These are phyloP conservation scores for Apis cerana DNA, from an alignment of 1,140 invertebrate species.

Conservation along the genomic window DNA sequence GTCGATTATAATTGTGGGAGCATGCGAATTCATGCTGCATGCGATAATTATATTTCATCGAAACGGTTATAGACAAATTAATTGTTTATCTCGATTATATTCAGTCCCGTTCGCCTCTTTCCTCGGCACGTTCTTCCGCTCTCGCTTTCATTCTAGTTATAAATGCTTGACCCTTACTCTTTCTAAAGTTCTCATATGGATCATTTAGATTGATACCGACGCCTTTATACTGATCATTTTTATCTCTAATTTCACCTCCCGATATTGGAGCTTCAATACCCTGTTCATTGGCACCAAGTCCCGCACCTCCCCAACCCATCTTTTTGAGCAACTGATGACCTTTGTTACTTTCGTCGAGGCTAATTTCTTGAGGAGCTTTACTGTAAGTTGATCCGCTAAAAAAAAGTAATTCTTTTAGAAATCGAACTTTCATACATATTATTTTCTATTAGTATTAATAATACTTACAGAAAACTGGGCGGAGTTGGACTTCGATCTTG, in stretches of 20 bases:
- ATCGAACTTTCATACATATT: not conserved
- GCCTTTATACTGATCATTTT: constrained; percentile 95
- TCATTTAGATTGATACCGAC: constrained; percentile 95
- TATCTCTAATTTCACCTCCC: constrained; percentile 94
- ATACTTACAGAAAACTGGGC: constrained; percentile 88
- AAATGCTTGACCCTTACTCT: constrained; percentile 97
- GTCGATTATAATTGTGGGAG: constrained; percentile 30
- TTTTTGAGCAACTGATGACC: constrained; percentile 97
- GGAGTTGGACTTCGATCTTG: constrained; percentile 88
- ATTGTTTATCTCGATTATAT: constrained; percentile 23
- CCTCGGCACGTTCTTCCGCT: constrained; percentile 89
- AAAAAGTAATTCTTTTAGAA: constrained; percentile 11
- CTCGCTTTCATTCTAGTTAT: constrained; percentile 97
- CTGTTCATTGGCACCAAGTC: constrained; percentile 95
- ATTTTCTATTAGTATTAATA: too few species aligned
- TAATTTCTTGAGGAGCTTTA: constrained; percentile 81
- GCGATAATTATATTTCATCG: constrained; percentile 29
- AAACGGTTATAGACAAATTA: constrained; percentile 34
- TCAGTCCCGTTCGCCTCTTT: constrained; percentile 79
- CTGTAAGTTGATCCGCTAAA: constrained; percentile 79
- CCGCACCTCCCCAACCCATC: constrained; percentile 97
- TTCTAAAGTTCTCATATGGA: constrained; percentile 98
- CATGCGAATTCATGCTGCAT: constrained; percentile 31
- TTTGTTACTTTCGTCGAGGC: constrained; percentile 93
- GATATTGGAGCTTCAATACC: constrained; percentile 97